Conservation (phyloP, 2,113 vertebrate genomes). For the Mustela nigripes region DNA sequence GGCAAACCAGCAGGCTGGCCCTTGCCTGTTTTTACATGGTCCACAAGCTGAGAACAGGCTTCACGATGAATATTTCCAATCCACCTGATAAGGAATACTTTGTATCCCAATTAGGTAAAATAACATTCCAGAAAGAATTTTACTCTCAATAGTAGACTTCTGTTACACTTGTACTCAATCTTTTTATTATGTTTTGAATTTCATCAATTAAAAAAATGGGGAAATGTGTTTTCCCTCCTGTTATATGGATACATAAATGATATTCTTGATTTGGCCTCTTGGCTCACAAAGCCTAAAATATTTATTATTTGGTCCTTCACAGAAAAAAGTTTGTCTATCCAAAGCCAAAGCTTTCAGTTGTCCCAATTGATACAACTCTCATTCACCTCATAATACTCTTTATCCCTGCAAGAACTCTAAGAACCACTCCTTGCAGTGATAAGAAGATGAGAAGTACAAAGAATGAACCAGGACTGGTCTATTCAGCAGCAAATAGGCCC, state of each 20-base stretch:
- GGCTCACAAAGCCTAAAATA: not conserved
- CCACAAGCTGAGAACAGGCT: not conserved
- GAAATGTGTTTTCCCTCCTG: not conserved
- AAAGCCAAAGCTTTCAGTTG: not conserved
- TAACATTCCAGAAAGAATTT: not conserved
- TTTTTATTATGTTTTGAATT: conserved; percentile 2
- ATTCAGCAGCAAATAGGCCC: not conserved
- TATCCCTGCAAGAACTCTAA: not conserved
- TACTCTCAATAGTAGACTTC: not conserved
- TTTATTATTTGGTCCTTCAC: not conserved
- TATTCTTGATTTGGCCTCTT: not conserved
- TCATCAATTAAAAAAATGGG: not conserved
- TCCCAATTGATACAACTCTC: not conserved
- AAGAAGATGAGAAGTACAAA: not conserved
- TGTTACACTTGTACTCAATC: not conserved
- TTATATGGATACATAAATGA: not conserved
- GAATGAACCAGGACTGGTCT: not conserved
- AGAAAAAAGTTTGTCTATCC: not conserved
- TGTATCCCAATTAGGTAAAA: not conserved
- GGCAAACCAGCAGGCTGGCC: no score
- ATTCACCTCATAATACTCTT: not conserved
- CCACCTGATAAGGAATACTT: not conserved
- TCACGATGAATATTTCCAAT: not conserved
- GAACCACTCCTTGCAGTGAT: not conserved
- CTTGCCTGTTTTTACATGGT: not conserved